phyloP scores from a whole-genome alignment of 1,140 invertebrate species.

The Rhopalosiphum padi region DNA sequence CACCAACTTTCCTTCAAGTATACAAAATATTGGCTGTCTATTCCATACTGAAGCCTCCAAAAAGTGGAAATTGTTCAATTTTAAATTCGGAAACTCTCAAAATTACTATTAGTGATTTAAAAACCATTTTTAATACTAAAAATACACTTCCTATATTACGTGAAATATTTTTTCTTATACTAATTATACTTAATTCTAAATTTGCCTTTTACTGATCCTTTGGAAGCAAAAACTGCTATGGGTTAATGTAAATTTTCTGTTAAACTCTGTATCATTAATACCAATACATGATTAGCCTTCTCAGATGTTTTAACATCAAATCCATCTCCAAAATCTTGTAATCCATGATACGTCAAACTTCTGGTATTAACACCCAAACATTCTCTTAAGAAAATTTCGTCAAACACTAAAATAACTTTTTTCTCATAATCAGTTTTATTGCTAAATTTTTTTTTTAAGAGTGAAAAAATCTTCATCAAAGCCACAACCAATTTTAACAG shows the following conservation, averaged over 20 bases:
- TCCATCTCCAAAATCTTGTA: slow-evolving; percentile 1
- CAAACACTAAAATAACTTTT: background rate
- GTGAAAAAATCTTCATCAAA: background rate
- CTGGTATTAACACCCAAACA: background rate
- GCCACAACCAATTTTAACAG: background rate
- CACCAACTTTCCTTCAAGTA: too few species aligned
- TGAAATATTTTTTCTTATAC: too few species aligned
- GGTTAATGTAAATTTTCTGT: background rate
- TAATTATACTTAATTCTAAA: background rate
- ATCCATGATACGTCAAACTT: background rate
- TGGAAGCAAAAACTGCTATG: slow-evolving; percentile 27
- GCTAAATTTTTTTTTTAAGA: background rate
- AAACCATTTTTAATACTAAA: too few species aligned
- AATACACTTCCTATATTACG: too few species aligned
- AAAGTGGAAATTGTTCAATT: too few species aligned
- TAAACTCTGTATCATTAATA: slow-evolving; percentile 16
- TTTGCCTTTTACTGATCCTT: background rate
- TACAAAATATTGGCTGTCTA: too few species aligned
- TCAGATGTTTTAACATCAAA: background rate
- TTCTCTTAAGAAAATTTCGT: background rate
- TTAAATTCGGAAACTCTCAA: too few species aligned
- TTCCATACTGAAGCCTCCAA: too few species aligned
- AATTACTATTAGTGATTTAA: too few species aligned
- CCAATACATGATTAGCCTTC: background rate
- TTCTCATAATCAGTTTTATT: background rate